Conservation (phyloP, 2,113 vertebrate genomes). For the Oxyruncus cristatus region DNA sequence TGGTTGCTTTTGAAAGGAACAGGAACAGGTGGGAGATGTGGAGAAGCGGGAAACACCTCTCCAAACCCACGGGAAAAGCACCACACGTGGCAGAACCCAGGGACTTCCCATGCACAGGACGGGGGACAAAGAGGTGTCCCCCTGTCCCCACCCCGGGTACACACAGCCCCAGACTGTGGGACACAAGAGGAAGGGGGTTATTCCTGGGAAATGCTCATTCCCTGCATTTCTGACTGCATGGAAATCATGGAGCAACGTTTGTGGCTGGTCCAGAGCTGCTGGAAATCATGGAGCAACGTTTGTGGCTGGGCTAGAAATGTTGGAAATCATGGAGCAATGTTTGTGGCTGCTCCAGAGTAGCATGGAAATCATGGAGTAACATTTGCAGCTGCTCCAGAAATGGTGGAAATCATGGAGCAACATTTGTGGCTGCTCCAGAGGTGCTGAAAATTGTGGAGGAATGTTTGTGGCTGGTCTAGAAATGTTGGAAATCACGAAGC, state of each 20-base stretch:
- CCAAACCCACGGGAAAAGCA: not conserved
- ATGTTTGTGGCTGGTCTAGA: no score
- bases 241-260: accelerated
- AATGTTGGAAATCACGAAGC: no score
- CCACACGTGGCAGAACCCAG: accelerated
- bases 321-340: no score
- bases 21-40: not conserved
- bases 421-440: no score
- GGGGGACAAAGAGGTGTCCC: not conserved
- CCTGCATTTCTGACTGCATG: accelerated
- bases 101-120: accelerated
- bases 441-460: no score
- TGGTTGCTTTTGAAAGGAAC: not conserved
- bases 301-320: no score
- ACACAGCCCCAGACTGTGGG: accelerated
- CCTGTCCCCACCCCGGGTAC: accelerated
- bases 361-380: not conserved
- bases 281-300: no score
- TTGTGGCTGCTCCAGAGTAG: not conserved
- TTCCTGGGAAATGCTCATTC: accelerated
- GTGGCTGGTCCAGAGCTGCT: accelerated
- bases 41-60: not conserved
- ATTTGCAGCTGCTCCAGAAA: accelerated
- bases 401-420: no score
- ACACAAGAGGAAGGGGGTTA: not conserved